Evolutionary conservation across 2,113 vertebrate genomes (phyloP).

Genomic region (Stegastes partitus): DNA sequence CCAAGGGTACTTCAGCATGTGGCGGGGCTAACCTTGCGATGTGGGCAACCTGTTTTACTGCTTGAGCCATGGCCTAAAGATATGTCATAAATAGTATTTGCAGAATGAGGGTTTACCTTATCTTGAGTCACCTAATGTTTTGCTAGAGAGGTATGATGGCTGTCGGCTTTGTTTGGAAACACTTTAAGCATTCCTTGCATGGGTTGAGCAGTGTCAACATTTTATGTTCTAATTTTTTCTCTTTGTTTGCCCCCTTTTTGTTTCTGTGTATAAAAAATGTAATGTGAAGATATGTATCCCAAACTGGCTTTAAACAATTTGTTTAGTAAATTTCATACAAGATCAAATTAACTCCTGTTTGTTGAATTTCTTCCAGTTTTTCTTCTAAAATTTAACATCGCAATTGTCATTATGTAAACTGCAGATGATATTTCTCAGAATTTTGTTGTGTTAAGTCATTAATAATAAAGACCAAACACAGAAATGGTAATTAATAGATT

Average conservation of each 20-base stretch:
- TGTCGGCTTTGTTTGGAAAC: conserved; percentile 5
- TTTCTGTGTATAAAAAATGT: background rate
- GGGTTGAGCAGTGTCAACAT: background rate
- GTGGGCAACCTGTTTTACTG: no score
- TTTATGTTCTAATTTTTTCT: conserved; percentile 1
- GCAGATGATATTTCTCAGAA: no score
- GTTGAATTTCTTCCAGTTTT: background rate
- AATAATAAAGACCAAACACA: background rate
- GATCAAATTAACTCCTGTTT: no score
- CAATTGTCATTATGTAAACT: no score
- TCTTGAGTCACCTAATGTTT: conserved; percentile 7
- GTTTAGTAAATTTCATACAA: background rate
- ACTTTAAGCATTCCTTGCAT: background rate
- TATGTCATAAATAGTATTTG: conserved; percentile 1
- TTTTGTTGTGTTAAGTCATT: no score
- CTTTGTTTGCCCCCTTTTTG: no score
- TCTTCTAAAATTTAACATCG: background rate
- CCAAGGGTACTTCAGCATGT: no score
- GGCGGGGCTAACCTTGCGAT: no score
- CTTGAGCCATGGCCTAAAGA: no score
- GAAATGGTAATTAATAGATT: no score
- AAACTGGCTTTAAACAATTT: background rate
- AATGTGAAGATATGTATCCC: background rate
- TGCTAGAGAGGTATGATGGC: background rate
- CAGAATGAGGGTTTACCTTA: background rate